Conservation (phyloP, 1,140 invertebrate species). For the Leptopilina clavipes region DNA sequence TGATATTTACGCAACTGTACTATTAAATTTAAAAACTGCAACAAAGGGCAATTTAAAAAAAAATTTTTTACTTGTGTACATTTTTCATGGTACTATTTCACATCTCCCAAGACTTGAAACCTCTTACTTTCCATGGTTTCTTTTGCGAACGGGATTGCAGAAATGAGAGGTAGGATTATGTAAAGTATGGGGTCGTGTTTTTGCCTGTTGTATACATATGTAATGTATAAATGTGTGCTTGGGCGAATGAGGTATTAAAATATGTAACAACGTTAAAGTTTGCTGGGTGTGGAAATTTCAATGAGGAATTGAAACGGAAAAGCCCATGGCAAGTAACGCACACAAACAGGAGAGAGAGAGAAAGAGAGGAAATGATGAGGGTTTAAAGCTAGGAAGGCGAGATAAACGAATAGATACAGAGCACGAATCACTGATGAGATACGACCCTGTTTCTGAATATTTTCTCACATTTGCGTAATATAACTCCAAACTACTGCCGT, state of each 20-base stretch:
- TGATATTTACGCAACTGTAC: not conserved
- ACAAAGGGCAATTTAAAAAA: too few relatives aligned
- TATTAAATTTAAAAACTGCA: not conserved
- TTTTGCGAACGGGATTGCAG: slow-evolving; percentile 14
- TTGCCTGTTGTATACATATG: not conserved
- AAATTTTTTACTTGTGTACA: not conserved
- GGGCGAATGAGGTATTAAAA: slow-evolving; percentile 11
- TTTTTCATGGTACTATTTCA: not conserved
- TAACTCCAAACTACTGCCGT: slow-evolving; percentile 9
- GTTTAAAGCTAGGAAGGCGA: not conserved
- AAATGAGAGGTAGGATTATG: slow-evolving; percentile 14
- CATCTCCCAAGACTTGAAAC: slow-evolving; percentile 10
- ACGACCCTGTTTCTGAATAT: slow-evolving; percentile 24
- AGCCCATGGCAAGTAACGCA: slow-evolving; percentile 35
- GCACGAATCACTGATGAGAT: slow-evolving; percentile 10
- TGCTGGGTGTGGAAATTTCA: slow-evolving; percentile 50
- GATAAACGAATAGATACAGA: slow-evolving; percentile 1
- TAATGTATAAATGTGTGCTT: not conserved
- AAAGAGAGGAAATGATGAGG: not conserved
- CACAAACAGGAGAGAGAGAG: not conserved
- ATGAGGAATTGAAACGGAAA: slow-evolving; percentile 55
- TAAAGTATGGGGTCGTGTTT: slow-evolving; percentile 32
- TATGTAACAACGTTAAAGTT: slow-evolving; percentile 17
- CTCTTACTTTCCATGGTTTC: slow-evolving; percentile 31
- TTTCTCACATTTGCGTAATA: slow-evolving; percentile 16